These are phyloP conservation scores for Nasonia oneida DNA, from an alignment of 2,888 invertebrate species.

Conservation along the genomic window DNA sequence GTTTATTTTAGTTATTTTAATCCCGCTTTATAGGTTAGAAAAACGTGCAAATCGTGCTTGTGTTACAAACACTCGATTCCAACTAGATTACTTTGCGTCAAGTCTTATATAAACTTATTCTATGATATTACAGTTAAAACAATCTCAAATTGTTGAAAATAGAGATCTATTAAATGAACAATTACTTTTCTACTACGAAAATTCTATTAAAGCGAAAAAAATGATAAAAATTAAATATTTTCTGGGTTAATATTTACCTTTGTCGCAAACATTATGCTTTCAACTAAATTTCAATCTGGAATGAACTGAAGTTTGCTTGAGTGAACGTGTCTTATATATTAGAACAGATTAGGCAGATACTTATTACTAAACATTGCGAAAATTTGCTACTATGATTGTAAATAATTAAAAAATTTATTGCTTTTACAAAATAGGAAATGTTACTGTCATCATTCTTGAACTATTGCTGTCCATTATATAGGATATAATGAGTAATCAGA, in stretches of 20 bases:
- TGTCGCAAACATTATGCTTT: background rate
- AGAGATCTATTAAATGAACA: too few relatives aligned
- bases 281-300: background rate
- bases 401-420: constrained; percentile 3
- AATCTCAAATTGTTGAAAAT: too few relatives aligned
- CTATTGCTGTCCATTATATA: background rate
- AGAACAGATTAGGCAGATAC: background rate
- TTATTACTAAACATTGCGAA: background rate
- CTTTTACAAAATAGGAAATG: constrained; percentile 1
- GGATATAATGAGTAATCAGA: background rate
- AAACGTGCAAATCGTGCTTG: too few relatives aligned
- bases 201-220: too few relatives aligned
- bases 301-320: background rate
- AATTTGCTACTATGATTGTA: constrained; percentile 15
- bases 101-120: too few relatives aligned
- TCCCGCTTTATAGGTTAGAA: too few relatives aligned
- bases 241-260: background rate
- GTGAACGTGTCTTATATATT: background rate
- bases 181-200: too few relatives aligned
- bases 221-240: background rate
- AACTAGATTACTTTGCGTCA: too few relatives aligned
- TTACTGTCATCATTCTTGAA: background rate
- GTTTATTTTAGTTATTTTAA: too few relatives aligned
- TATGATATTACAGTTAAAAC: too few relatives aligned
- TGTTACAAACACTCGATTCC: too few relatives aligned